Evolutionary conservation across 2,797 vertebrate genomes (phyloP).

Genomic region (Acanthurus leucopareius): DNA sequence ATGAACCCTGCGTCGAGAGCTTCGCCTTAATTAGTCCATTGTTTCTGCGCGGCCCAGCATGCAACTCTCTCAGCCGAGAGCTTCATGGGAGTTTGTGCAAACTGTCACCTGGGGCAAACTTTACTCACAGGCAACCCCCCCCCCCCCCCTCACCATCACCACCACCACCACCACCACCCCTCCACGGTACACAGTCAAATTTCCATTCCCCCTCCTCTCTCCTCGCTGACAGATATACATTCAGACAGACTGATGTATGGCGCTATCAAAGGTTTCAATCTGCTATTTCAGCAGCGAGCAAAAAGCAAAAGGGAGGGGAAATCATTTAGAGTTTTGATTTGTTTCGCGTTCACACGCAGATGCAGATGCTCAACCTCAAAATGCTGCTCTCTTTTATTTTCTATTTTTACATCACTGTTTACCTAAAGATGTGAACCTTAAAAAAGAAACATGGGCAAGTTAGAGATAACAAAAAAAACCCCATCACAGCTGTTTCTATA

Average conservation of each 20-base stretch:
- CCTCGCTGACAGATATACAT: constrained; percentile 57
- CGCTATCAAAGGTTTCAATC: constrained; percentile 67
- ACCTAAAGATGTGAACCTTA: background rate
- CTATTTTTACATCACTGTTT: background rate
- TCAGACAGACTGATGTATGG: constrained; percentile 54
- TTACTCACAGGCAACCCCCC: constrained; percentile 45
- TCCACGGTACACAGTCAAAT: constrained; percentile 39
- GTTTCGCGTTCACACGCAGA: constrained; percentile 59
- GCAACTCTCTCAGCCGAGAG: constrained; percentile 60
- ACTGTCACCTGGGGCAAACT: constrained; percentile 81
- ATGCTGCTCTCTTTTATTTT: constrained; percentile 17
- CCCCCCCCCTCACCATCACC: background rate
- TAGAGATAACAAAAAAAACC: background rate
- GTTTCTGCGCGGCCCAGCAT: constrained; percentile 74
- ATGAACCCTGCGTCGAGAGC: constrained; percentile 69
- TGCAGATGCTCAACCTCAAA: constrained; percentile 27
- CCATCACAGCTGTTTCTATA: background rate
- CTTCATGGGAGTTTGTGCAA: constrained; percentile 75
- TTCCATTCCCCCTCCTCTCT: constrained; percentile 51
- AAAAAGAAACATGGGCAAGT: constrained; percentile 11
- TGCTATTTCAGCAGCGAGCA: constrained; percentile 59
- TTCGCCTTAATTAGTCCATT: constrained; percentile 80
- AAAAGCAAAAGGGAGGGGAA: constrained; percentile 14
- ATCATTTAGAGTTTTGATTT: constrained; percentile 61
- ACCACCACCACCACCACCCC: background rate